A percentile compares a stretch with the other conserved stretches of the same genome.
phyloP scores from a whole-genome alignment of 2,113 vertebrate species.

The Etheostoma cragini region DNA sequence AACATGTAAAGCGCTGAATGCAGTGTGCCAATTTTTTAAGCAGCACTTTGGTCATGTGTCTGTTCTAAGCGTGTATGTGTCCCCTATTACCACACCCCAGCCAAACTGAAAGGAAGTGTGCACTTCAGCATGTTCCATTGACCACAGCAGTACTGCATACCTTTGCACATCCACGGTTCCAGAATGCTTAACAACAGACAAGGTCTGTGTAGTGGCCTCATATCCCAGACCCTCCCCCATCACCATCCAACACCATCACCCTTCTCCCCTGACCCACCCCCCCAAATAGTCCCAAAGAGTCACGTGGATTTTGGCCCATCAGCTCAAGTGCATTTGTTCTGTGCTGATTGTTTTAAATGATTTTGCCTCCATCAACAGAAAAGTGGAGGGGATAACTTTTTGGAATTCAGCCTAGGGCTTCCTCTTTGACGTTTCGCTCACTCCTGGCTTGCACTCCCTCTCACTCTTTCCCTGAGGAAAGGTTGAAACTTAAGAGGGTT shows the following conservation, averaged over 20 bases:
- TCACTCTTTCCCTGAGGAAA: slow-evolving; percentile 77
- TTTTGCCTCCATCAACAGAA: slow-evolving; percentile 89
- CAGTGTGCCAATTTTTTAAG: slow-evolving; percentile 30
- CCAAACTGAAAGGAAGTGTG: slow-evolving; percentile 82
- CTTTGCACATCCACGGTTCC: slow-evolving; percentile 84
- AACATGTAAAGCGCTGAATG: slow-evolving; percentile 15
- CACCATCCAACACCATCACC: slow-evolving; percentile 27
- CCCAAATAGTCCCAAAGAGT: slow-evolving; percentile 60
- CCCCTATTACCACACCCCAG: slow-evolving; percentile 49
- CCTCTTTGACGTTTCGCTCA: slow-evolving; percentile 81
- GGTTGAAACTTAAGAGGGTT: slow-evolving; percentile 72
- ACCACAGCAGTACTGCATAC: slow-evolving; percentile 81
- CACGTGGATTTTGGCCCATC: slow-evolving; percentile 69
- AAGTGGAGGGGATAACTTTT: slow-evolving; percentile 85
- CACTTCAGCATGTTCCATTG: slow-evolving; percentile 86
- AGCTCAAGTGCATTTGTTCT: slow-evolving; percentile 79
- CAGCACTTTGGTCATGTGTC: slow-evolving; percentile 49
- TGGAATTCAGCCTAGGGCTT: slow-evolving; percentile 82
- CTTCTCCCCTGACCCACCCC: slow-evolving; percentile 28
- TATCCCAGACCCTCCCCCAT: slow-evolving; percentile 35
- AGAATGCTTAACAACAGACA: slow-evolving; percentile 81
- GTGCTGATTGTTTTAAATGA: slow-evolving; percentile 79
- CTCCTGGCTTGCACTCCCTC: slow-evolving; percentile 72
- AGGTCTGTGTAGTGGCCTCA: slow-evolving; percentile 46
- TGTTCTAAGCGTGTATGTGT: slow-evolving; percentile 48